Evolutionary conservation across 1,140 invertebrate species (phyloP).

Genomic region (Eupeodes corollae): DNA sequence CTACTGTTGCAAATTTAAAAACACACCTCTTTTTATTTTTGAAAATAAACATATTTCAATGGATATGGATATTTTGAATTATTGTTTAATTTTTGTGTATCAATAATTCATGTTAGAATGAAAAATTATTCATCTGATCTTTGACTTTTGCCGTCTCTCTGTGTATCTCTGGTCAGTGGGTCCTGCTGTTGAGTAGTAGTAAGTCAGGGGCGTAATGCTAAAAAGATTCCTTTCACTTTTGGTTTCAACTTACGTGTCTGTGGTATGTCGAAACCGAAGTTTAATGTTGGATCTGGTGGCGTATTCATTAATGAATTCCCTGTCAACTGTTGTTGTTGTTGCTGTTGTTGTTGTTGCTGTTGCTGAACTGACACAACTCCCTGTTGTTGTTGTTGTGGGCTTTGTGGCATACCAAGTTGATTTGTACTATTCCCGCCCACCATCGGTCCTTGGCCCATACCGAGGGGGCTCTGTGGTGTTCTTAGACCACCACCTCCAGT

Average conservation of each 20-base stretch:
- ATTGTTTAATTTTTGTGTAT: no score
- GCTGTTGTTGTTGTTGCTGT: constrained; percentile 3
- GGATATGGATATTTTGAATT: no score
- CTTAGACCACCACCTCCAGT: constrained; percentile 15
- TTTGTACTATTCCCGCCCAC: constrained; percentile 30
- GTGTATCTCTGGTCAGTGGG: no score
- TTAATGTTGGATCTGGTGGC: constrained; percentile 30
- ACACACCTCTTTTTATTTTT: no score
- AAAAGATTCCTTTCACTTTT: background rate
- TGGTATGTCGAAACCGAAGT: constrained; percentile 29
- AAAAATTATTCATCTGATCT: no score
- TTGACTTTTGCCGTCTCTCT: no score
- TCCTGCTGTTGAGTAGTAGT: no score
- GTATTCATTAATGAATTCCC: constrained; percentile 25
- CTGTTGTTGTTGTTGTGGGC: constrained; percentile 12
- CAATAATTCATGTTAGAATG: no score
- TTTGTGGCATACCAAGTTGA: constrained; percentile 22
- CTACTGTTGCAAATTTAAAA: no score
- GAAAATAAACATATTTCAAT: no score
- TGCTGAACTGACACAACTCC: constrained; percentile 1
- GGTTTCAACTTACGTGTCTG: constrained; percentile 18
- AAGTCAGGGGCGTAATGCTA: no score
- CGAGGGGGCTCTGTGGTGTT: constrained; percentile 32
- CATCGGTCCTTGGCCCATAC: constrained; percentile 21
- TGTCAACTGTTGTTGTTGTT: constrained; percentile 5